Conservation (phyloP, 2,888 invertebrate genomes). For the Lasioglossum zephyrum region DNA sequence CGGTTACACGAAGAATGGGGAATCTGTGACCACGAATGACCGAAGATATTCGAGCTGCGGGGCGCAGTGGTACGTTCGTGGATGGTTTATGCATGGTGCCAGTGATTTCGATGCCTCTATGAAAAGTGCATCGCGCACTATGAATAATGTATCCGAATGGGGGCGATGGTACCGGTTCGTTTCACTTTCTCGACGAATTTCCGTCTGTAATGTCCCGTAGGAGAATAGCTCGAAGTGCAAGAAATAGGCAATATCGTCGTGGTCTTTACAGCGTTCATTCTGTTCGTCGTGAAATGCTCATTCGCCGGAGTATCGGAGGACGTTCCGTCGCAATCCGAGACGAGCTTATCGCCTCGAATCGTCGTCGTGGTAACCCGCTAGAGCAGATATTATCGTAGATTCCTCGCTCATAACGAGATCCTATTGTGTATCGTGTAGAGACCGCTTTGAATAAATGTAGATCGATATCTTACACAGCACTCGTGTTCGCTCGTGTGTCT, state of each 20-base stretch:
- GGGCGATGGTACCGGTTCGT: constrained; percentile 5
- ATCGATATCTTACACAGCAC: constrained; percentile 36
- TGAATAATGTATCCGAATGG: constrained; percentile 8
- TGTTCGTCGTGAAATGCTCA: background rate
- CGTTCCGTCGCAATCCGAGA: background rate
- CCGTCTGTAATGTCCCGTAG: background rate
- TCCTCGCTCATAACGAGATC: constrained; percentile 25
- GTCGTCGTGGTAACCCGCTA: background rate
- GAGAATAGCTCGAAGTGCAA: background rate
- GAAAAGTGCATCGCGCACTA: constrained; percentile 8
- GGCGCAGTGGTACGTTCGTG: constrained; percentile 1
- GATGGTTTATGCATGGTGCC: constrained; percentile 4
- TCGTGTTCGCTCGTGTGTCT: background rate
- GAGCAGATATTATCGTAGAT: constrained; percentile 29
- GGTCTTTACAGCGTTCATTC: background rate
- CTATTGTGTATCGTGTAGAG: constrained; percentile 25
- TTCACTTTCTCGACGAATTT: constrained; percentile 6
- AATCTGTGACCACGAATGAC: constrained; percentile 15
- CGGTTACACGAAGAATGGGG: constrained; percentile 31
- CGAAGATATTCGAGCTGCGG: constrained; percentile 3
- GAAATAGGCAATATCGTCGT: background rate
- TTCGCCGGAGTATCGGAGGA: background rate
- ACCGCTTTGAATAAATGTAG: constrained; percentile 56
- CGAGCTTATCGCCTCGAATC: constrained; percentile 12
- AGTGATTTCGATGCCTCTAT: constrained; percentile 24